Base-by-base conservation (phyloP, 2,888 invertebrate species). In the Drosophila affinis region DNA sequence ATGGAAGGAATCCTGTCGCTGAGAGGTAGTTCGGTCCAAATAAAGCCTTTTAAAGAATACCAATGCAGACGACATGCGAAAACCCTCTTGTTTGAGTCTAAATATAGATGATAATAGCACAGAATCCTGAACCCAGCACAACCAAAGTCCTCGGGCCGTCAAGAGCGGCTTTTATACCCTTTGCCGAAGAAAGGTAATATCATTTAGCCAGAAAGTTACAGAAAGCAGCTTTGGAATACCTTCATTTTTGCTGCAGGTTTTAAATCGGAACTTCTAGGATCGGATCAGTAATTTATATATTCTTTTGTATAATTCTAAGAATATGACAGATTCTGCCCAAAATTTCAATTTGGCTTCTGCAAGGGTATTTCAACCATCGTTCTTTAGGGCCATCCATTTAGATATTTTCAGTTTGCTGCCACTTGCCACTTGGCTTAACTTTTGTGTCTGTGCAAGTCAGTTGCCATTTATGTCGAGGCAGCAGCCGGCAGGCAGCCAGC, bases 381-480 rank as follows among this genome's bases (percentile, higher is more conserved):
- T 14, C 14, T 39, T 2, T 14, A 39, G 6, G 1, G 14, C 5
- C 10, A 7, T 39, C n/a, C 9, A 27, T 14, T 17, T 39, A 21
- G 39, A 27, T 17, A 14, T 44, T 45, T 52, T 62, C 14, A 14
- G 29, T 45, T 52, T 62, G 6, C 54, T 46, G 62, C 32, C 44
- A 12, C 5, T n/a, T 12, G 48, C 62, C 24, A 54, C 65, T 65
- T 54, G 62, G 55, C 45, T 54, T 57, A 46, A 34, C 61, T 69
- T 70, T 77, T 82, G 76, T 82, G 75, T 67, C 54, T 60, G 59
- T 48, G 54, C 80, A 77, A 73, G 69, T 64, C 73, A 61, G 55
- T 54, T 72, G 77, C 47, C 59, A 64, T 70, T 81, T 76, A 55
- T 67, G 67, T 46, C 62, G 32, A 34, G 52, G 55, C 53, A 32